Conservation (phyloP, 2,888 invertebrate species). For the Brenthis daphne region DNA sequence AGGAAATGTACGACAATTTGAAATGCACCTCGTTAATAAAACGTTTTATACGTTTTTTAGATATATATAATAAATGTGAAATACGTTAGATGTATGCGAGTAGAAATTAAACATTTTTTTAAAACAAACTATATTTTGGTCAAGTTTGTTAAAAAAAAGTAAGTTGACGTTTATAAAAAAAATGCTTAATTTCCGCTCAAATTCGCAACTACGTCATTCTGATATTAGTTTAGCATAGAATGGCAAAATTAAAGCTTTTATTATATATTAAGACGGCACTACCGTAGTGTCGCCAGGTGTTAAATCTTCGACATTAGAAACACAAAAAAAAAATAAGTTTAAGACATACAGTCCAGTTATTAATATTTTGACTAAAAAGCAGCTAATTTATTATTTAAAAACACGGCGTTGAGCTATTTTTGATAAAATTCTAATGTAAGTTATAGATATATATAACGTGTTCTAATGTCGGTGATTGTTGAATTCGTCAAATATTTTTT, state of each 20-base stretch:
- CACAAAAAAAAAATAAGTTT: neutral
- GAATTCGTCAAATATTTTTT: constrained; percentile 34
- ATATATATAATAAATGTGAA: constrained; percentile 32
- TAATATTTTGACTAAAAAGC: too few relatives aligned
- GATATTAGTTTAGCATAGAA: constrained; percentile 57
- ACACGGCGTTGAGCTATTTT: constrained; percentile 9
- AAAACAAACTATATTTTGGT: constrained; percentile 22
- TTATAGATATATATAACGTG: constrained; percentile 4
- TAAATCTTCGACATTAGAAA: constrained; percentile 20
- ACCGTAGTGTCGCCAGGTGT: constrained; percentile 35
- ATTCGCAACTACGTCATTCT: constrained; percentile 48
- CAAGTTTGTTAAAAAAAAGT: constrained; percentile 5
- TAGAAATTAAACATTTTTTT: constrained; percentile 34
- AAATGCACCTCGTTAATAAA: neutral
- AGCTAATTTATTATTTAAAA: constrained; percentile 5
- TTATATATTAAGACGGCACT: constrained; percentile 41
- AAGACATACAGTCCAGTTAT: neutral
- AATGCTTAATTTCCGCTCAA: constrained; percentile 41
- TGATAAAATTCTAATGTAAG: constrained; percentile 21
- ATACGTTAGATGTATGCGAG: constrained; percentile 28
- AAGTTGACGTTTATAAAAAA: constrained; percentile 13
- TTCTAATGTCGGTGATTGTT: constrained; percentile 22
- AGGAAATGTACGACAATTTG: constrained; percentile 1
- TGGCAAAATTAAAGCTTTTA: constrained; percentile 48
- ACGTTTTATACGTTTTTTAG: constrained; percentile 7